Conservation (phyloP, 2,888 invertebrate species). For the Ferdinandea cuprea region DNA sequence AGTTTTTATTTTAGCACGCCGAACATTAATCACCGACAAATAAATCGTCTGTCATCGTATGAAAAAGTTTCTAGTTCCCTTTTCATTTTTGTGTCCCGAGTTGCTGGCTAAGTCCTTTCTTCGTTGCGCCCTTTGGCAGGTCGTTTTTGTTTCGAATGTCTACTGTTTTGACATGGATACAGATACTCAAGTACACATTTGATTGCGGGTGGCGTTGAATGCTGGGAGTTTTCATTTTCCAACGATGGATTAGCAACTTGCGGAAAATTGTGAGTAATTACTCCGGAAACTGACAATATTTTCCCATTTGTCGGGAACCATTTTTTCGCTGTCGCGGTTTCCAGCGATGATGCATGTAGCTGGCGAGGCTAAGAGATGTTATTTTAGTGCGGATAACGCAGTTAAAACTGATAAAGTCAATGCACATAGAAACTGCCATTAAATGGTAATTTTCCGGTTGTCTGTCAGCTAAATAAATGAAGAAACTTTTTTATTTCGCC, state of each 20-base stretch:
- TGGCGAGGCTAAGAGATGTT: background rate
- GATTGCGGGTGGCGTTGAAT: constrained; percentile 12
- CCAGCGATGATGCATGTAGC: constrained; percentile 4
- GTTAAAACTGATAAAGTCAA: constrained; percentile 48
- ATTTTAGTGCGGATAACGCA: constrained; percentile 13
- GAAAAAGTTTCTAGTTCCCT: constrained; percentile 46
- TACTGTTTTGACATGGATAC: constrained; percentile 48
- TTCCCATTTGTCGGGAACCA: constrained; percentile 59
- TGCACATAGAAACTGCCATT: constrained; percentile 42
- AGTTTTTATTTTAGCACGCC: constrained; percentile 45
- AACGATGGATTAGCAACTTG: constrained; percentile 58
- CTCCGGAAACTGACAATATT: constrained; percentile 71
- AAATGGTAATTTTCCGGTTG: constrained; percentile 67
- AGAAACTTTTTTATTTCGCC: constrained; percentile 22
- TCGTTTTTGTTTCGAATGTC: constrained; percentile 51
- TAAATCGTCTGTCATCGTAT: constrained; percentile 74
- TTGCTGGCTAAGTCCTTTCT: background rate
- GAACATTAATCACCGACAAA: constrained; percentile 73
- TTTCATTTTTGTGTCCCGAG: background rate
- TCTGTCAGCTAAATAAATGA: constrained; percentile 61
- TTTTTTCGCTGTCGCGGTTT: constrained; percentile 35
- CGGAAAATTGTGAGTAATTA: constrained; percentile 71
- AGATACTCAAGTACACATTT: constrained; percentile 35
- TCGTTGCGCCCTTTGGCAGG: constrained; percentile 17
- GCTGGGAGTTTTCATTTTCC: constrained; percentile 11